These are phyloP conservation scores for Proterorhinus semilunaris DNA, from an alignment of 2,113 vertebrate genomes.

Conservation along the genomic window DNA sequence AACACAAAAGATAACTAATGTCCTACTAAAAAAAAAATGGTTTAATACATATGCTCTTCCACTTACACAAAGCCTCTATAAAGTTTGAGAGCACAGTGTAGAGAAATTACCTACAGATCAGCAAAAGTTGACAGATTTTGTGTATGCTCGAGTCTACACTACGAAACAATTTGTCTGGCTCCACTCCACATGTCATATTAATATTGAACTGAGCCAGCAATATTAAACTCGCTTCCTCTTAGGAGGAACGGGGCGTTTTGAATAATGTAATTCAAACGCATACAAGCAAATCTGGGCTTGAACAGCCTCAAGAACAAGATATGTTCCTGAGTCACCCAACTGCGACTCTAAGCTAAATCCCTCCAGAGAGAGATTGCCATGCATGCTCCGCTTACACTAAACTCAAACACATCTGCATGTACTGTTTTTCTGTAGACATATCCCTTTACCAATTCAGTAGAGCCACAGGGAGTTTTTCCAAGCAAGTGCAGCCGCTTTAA, in stretches of 20 bases:
- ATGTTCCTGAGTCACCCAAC: constrained; percentile 32
- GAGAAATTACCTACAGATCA: background rate
- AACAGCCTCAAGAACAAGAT: constrained; percentile 32
- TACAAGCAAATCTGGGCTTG: constrained; percentile 22
- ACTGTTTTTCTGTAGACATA: background rate
- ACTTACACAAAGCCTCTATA: no score
- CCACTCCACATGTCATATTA: constrained; percentile 5
- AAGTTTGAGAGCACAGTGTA: no score
- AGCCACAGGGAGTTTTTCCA: no score
- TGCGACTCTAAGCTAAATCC: constrained; percentile 39
- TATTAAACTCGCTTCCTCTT: constrained; percentile 3
- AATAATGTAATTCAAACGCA: constrained; percentile 15
- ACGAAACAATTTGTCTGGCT: constrained; percentile 8
- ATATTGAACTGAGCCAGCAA: constrained; percentile 6
- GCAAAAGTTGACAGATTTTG: background rate
- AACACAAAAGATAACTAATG: no score
- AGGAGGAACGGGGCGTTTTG: background rate
- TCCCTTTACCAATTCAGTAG: no score
- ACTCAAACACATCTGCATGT: constrained; percentile 45
- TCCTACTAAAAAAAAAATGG: no score
- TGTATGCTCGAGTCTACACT: background rate
- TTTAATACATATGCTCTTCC: no score
- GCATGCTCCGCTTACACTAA: constrained; percentile 29
- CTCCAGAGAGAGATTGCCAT: constrained; percentile 38
- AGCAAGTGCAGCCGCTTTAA: no score